Evolutionary conservation across 92 coral and sea anemone genomes (phyloP).

Genomic region (Anthopleura xanthogrammica): DNA sequence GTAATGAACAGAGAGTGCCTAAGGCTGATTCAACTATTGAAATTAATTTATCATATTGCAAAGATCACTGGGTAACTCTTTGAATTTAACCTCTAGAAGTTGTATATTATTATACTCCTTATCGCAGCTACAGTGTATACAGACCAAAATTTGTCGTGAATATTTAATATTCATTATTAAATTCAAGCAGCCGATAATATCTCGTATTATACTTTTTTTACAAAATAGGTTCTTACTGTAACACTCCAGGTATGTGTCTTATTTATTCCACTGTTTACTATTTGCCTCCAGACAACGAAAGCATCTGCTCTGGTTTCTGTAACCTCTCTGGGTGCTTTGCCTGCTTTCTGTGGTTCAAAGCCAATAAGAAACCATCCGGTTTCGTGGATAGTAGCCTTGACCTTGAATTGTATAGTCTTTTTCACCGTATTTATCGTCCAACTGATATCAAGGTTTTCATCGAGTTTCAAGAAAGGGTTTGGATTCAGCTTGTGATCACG

Average conservation of each 20-base stretch:
- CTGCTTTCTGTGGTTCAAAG: constrained; percentile 39
- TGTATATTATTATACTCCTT: too few species aligned
- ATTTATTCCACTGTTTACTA: neutral
- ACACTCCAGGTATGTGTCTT: constrained; percentile 37
- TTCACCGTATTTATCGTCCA: constrained; percentile 47
- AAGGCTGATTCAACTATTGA: too few species aligned
- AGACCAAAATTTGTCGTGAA: too few species aligned
- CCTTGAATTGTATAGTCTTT: constrained; percentile 36
- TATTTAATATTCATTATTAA: too few species aligned
- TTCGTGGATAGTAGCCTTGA: constrained; percentile 34
- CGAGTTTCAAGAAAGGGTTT: constrained; percentile 22
- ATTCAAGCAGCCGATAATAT: too few species aligned
- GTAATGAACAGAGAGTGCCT: too few species aligned
- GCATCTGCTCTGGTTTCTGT: constrained; percentile 40
- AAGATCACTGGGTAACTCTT: too few species aligned
- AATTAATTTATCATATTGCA: too few species aligned
- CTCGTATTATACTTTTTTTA: too few species aligned
- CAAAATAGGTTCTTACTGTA: constrained; percentile 12
- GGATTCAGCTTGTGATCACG: neutral
- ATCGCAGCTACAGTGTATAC: too few species aligned
- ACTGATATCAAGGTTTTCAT: constrained; percentile 32
- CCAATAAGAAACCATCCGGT: constrained; percentile 72
- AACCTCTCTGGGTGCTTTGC: neutral
- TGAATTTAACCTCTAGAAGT: too few species aligned
- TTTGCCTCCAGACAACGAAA: constrained; percentile 40